Evolutionary conservation across 2,888 invertebrate species (phyloP).

Genomic region (Dolomedes plantarius): DNA sequence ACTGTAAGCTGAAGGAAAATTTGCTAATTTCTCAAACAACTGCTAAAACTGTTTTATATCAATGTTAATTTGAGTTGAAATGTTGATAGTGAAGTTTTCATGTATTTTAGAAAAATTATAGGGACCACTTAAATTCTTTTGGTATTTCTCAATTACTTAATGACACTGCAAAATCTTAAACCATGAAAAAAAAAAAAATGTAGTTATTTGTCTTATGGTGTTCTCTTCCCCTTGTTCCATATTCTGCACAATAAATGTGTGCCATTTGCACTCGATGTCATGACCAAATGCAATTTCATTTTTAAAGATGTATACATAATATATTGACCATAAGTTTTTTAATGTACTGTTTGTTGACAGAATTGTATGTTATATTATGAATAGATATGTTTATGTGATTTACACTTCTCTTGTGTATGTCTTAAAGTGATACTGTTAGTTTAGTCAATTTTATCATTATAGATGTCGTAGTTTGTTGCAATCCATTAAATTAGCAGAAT

Average conservation of each 20-base stretch:
- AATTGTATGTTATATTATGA: constrained; percentile 9
- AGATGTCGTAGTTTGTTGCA: constrained; percentile 18
- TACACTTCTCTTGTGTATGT: constrained; percentile 15
- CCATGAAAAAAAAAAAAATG: neutral
- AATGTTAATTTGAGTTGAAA: no score
- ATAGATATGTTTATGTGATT: constrained; percentile 11
- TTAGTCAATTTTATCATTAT: neutral
- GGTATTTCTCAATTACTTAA: neutral
- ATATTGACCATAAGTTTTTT: constrained; percentile 17
- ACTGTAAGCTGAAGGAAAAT: no score
- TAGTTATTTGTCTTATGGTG: neutral
- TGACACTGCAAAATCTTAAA: neutral
- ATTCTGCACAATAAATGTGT: constrained; percentile 48
- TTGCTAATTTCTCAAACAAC: no score
- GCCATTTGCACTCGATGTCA: constrained; percentile 51
- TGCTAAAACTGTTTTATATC: no score
- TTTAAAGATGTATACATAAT: constrained; percentile 10
- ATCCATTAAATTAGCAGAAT: constrained; percentile 4
- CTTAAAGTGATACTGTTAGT: neutral
- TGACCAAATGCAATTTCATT: constrained; percentile 60
- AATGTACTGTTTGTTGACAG: constrained; percentile 29
- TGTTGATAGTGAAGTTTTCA: no score
- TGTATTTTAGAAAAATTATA: neutral
- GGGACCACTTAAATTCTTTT: constrained; percentile 18
- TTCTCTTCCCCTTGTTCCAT: neutral